Percentiles rank a stretch among this genome's conserved stretches.
phyloP scores from a whole-genome alignment of 2,113 vertebrate species.

The Mirza zaza region DNA sequence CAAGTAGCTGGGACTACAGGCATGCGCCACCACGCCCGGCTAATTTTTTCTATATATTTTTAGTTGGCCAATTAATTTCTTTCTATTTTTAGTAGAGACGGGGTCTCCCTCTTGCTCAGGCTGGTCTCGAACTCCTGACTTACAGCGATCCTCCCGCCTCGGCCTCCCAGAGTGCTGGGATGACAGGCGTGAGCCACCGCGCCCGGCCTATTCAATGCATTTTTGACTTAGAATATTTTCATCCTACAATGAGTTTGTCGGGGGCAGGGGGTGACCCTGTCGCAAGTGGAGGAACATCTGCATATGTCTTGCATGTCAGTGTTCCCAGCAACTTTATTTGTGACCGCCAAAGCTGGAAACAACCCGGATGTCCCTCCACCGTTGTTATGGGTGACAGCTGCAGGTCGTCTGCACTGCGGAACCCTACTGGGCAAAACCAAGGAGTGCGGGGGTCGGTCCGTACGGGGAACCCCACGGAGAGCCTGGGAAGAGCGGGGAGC shows the following conservation, averaged over 20 bases:
- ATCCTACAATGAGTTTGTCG: background rate
- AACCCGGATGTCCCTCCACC: fast-evolving
- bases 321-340: background rate
- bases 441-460: background rate
- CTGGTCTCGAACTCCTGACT: too few relatives aligned
- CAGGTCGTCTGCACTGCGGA: background rate
- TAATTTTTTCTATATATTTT: too few relatives aligned
- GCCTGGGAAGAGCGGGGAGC: background rate
- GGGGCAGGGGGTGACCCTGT: background rate
- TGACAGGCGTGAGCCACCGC: too few relatives aligned
- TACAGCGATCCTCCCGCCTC: too few relatives aligned
- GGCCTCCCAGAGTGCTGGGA: too few relatives aligned
- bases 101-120: too few relatives aligned
- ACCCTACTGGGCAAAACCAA: background rate
- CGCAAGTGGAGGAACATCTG: background rate
- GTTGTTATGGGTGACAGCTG: too few relatives aligned
- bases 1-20: too few relatives aligned
- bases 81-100: too few relatives aligned
- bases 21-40: too few relatives aligned
- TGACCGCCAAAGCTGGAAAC: background rate
- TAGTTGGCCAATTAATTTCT: too few relatives aligned
- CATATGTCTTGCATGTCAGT: too few relatives aligned
- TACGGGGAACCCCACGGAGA: background rate
- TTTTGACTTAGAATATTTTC: background rate
- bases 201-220: background rate